Evolutionary conservation across 2,113 vertebrate genomes (phyloP).

Genomic region (Cottus gobio): DNA sequence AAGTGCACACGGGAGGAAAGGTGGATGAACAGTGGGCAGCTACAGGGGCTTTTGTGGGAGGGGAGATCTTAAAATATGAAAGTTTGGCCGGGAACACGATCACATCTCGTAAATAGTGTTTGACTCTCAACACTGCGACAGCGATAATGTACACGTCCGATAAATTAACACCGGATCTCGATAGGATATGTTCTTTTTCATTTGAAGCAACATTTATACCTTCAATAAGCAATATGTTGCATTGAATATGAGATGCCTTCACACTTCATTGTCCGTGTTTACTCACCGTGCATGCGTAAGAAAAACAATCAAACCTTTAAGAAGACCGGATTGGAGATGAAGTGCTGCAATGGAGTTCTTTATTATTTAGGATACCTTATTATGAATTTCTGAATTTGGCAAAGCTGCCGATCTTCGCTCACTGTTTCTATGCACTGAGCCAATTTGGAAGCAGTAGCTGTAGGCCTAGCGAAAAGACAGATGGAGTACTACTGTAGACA

Average conservation of each 20-base stretch:
- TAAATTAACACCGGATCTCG: background rate
- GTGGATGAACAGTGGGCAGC: slow-evolving; percentile 3
- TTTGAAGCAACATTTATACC: slow-evolving; percentile 26
- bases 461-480: background rate
- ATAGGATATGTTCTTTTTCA: slow-evolving; percentile 10
- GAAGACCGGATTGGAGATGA: background rate
- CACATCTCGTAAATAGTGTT: background rate
- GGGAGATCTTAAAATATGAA: background rate
- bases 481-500: background rate
- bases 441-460: slow-evolving; percentile 9
- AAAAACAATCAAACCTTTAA: slow-evolving; percentile 43
- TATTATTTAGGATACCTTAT: slow-evolving; percentile 22
- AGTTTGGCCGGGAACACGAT: background rate
- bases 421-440: background rate
- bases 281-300: background rate
- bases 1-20: slow-evolving; percentile 6
- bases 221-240: slow-evolving; percentile 13
- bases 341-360: background rate
- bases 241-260: slow-evolving; percentile 24
- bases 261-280: slow-evolving; percentile 17
- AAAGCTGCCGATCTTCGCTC: background rate
- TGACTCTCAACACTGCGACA: background rate
- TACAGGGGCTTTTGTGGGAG: background rate
- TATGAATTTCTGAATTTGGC: background rate
- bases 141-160: background rate